Evolutionary conservation across 2,113 vertebrate species (phyloP).

Genomic region (Anthoscopus minutus): DNA sequence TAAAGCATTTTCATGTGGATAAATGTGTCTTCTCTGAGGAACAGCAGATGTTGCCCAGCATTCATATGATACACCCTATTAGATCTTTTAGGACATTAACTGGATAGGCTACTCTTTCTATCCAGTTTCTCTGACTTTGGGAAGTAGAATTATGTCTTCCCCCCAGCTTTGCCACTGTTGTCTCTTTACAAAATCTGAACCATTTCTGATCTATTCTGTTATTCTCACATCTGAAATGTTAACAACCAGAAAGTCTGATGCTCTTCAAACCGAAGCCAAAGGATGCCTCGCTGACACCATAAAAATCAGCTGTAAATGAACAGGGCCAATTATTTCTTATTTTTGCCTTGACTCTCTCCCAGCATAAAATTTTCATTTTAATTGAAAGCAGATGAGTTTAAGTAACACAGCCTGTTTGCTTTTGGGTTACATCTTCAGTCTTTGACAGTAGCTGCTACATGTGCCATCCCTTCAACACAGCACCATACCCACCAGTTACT

Average conservation of each 20-base stretch:
- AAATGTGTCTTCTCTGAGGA: not conserved
- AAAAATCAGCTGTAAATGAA: not conserved
- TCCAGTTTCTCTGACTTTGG: not conserved
- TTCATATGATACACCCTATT: not conserved
- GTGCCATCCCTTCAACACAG: not conserved
- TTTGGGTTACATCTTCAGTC: not conserved
- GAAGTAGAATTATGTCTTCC: not conserved
- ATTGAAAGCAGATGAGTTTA: not conserved
- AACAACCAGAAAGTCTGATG: not conserved
- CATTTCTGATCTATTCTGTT: not conserved
- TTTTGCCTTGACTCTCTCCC: not conserved
- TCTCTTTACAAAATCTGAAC: not conserved
- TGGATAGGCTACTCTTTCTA: not conserved
- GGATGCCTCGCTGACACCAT: not conserved
- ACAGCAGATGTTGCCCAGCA: not conserved
- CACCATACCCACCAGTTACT: not conserved
- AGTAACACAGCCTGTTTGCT: not conserved
- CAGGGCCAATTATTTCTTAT: not conserved
- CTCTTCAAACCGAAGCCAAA: not conserved
- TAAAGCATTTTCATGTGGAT: not conserved
- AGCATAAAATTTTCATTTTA: not conserved
- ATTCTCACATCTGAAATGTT: not conserved
- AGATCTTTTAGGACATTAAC: not conserved
- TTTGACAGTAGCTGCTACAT: not conserved
- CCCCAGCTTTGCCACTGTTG: accelerated